Evolutionary conservation across 2,888 invertebrate genomes (phyloP).

Genomic region (Melieria crassipennis): DNA sequence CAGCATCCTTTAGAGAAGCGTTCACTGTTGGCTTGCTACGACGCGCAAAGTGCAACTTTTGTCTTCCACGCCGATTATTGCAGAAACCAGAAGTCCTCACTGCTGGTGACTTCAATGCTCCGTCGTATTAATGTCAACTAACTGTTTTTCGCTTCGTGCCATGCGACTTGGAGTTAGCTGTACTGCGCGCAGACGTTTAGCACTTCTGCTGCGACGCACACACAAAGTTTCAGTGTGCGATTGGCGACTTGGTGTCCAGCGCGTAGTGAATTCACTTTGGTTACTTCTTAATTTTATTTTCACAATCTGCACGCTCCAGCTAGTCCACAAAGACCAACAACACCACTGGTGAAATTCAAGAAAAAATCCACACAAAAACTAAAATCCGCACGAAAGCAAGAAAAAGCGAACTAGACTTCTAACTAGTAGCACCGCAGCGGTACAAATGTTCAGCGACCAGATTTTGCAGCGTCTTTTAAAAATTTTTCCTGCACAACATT

Average conservation of each 20-base stretch:
- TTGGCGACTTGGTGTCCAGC: too few relatives aligned
- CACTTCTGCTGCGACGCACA: too few relatives aligned
- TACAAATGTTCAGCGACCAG: constrained; percentile 65
- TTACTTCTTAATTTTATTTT: too few relatives aligned
- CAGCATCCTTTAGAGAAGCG: too few relatives aligned
- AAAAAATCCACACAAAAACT: constrained; percentile 15
- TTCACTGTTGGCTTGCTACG: too few relatives aligned
- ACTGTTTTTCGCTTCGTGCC: constrained; percentile 48
- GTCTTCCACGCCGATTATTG: too few relatives aligned
- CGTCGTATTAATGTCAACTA: constrained; percentile 57
- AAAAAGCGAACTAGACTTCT: constrained; percentile 53
- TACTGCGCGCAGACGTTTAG: too few relatives aligned
- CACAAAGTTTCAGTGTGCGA: too few relatives aligned
- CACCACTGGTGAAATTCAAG: background rate
- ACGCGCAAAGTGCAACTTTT: too few relatives aligned
- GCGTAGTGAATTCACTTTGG: background rate
- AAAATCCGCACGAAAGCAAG: constrained; percentile 27
- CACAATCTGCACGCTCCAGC: too few relatives aligned
- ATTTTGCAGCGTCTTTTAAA: constrained; percentile 67
- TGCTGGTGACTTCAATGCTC: too few relatives aligned
- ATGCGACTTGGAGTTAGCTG: background rate
- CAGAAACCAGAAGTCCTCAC: too few relatives aligned
- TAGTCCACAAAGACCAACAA: constrained; percentile 3
- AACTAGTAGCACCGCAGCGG: constrained; percentile 62
- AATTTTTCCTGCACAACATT: constrained; percentile 56